Evolutionary conservation across 2,113 vertebrate species (phyloP), one percentile per base, ranked within the genome.

Genomic region (Pterophyllum scalare): DNA sequence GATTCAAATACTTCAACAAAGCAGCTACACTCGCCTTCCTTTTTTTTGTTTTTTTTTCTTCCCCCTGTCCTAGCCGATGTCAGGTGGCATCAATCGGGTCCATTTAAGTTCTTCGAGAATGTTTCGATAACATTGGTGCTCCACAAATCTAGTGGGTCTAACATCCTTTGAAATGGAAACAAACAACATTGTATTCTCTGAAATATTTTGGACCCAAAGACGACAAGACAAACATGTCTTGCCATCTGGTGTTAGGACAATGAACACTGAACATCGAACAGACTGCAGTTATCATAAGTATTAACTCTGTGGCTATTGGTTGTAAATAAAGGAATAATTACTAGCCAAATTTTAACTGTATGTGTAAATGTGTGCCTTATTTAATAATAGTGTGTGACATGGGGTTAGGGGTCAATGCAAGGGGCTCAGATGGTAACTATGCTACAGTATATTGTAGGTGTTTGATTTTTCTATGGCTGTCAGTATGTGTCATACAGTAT

Each of bases 341-440:
- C 95, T 95, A 96, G 95, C 95, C 95, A 95, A 94, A 95, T 93
- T 95, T 95, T 92, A 92, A 95, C 94, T 95, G 95, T 97, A 95
- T 96, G 96, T 97, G 96, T 96, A 96, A 95, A 96, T 97, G 95
- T 96, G 96, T 96, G 96, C 96, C 96, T 96, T 96, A 97, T 96
- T 96, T 96, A 95, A 96, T 94, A 88, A 95, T 94, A 92, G 92
- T 94, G 93, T 95, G 94, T 95, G 93, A 94, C 92, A 82, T 87
- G 81, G 93, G 92, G 88, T 80, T 81, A 67, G 82, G 87, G 88
- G 85, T 78, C 43, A 86, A 90, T 91, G 89, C 89, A 93, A 90
- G 82, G 90, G 90, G 84, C 77, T 84, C 77, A 65, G 77, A 88
- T 70, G 89, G 89, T 84, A 82, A 90, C 91, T 91, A 94, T 76